These are phyloP conservation scores for Agapostemon virescens DNA, from an alignment of 2,888 invertebrate genomes.

Conservation along the genomic window DNA sequence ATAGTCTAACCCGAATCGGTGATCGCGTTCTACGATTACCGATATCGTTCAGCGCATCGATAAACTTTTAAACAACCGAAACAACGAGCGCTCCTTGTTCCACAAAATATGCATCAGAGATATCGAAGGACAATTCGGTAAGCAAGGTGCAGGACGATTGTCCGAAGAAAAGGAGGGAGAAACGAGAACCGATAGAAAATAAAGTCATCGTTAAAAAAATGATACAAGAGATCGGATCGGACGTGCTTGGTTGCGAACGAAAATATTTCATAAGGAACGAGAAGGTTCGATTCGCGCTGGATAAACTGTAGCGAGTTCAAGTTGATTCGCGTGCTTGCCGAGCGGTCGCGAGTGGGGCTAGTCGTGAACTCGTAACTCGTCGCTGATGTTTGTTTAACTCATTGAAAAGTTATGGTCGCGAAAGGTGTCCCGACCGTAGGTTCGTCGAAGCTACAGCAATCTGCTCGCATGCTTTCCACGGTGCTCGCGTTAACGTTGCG, in stretches of 20 bases:
- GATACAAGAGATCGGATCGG: constrained; percentile 23
- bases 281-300: constrained; percentile 35
- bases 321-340: constrained; percentile 31
- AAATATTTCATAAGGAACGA: constrained; percentile 21
- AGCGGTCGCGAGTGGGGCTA: not conserved
- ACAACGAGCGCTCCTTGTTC: not conserved
- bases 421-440: constrained; percentile 6
- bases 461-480: constrained; percentile 41
- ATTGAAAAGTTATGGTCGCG: constrained; percentile 49
- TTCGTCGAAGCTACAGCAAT: not conserved
- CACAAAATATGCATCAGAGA: not conserved
- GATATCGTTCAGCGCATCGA: constrained; percentile 30
- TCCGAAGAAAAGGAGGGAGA: not conserved
- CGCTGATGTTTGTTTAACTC: constrained; percentile 41
- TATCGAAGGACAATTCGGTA: constrained; percentile 14
- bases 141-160: constrained; percentile 17
- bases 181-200: constrained; percentile 17
- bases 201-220: constrained; percentile 52
- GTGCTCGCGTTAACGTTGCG: not conserved
- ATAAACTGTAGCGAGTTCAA: constrained; percentile 25
- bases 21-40: constrained; percentile 20
- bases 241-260: too few species aligned
- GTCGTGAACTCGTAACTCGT: not conserved
- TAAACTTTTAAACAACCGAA: too few species aligned
- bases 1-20: not conserved